Conservation (phyloP, 1,140 invertebrate species). For the Eupeodes corollae region DNA sequence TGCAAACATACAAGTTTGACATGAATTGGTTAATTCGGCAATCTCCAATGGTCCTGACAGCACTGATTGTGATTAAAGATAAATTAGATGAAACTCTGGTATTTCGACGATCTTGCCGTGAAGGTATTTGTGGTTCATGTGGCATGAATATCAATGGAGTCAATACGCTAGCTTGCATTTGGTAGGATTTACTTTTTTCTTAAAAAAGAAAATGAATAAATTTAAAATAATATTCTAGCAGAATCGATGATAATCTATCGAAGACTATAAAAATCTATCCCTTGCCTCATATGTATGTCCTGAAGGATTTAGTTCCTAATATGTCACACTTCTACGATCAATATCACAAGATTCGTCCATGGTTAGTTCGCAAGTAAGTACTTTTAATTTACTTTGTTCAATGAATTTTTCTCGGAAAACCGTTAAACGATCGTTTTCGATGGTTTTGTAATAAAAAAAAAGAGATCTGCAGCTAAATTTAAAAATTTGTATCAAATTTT, state of each 20-base stretch:
- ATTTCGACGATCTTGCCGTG: constrained; percentile 87
- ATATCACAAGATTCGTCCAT: constrained; percentile 87
- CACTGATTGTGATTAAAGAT: constrained; percentile 94
- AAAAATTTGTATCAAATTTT: no score
- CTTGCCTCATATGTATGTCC: constrained; percentile 94
- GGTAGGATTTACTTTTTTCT: no score
- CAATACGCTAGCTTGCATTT: constrained; percentile 80
- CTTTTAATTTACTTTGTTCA: no score
- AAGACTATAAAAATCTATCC: constrained; percentile 83
- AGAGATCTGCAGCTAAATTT: no score
- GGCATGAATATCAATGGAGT: constrained; percentile 95
- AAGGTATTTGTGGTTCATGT: constrained; percentile 97
- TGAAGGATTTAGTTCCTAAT: constrained; percentile 92
- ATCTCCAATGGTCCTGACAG: constrained; percentile 95
- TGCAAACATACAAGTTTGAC: constrained; percentile 85
- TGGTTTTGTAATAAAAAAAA: no score
- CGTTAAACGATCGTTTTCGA: no score
- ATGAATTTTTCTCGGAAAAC: no score
- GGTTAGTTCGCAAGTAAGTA: constrained; percentile 62
- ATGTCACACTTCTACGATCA: constrained; percentile 89
- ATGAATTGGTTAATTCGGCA: constrained; percentile 58
- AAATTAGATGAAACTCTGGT: constrained; percentile 91
- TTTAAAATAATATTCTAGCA: no score
- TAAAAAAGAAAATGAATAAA: no score
- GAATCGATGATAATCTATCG: not conserved